Conservation (phyloP, 1,140 invertebrate species). For the Mizuhopecten yessoensis region DNA sequence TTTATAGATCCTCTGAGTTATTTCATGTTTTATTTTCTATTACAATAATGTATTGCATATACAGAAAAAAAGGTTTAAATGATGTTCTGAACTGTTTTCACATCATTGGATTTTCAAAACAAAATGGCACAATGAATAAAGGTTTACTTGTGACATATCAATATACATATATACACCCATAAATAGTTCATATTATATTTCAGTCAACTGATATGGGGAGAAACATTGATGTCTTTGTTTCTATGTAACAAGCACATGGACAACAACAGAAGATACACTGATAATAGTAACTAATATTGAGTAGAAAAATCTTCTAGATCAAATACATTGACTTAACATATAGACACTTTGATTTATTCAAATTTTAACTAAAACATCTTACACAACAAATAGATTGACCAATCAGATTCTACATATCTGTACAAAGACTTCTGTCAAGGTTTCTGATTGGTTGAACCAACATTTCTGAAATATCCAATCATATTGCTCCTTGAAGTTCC, state of each 20-base stretch:
- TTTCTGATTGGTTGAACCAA: not conserved
- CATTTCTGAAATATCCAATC: not conserved
- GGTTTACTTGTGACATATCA: not conserved
- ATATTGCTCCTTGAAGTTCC: not conserved
- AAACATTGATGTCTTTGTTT: not conserved
- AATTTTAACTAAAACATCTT: constrained; percentile 3
- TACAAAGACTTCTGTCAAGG: not conserved
- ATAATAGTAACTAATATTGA: constrained; percentile 8
- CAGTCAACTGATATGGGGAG: not conserved
- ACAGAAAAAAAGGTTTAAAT: not conserved
- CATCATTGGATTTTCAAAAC: not conserved
- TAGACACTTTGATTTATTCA: constrained; percentile 33
- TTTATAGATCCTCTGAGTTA: too few species aligned
- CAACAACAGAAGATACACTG: not conserved
- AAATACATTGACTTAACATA: constrained; percentile 30
- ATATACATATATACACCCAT: constrained; percentile 39
- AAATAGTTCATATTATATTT: not conserved
- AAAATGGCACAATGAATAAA: not conserved
- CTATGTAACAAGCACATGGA: not conserved
- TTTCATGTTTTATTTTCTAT: too few species aligned
- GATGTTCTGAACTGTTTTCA: not conserved
- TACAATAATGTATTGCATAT: not conserved
- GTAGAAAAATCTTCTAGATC: constrained; percentile 25
- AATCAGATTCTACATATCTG: not conserved
- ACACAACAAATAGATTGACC: not conserved